Evolutionary conservation across 2,113 vertebrate genomes (phyloP).

Genomic region (Enhydra lutris): DNA sequence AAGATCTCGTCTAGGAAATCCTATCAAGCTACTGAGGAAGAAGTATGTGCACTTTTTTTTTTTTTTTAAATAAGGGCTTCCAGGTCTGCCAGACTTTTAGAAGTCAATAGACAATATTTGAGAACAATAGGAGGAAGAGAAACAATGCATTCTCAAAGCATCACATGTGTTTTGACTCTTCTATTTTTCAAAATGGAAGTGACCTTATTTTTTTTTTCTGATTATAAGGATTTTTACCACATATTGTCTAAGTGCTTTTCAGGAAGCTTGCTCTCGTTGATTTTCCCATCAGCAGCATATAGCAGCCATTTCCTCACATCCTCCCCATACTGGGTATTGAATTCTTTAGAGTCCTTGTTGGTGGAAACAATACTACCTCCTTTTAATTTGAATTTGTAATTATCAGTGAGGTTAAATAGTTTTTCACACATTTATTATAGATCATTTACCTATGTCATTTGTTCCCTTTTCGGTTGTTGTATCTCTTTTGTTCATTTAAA

Average conservation of each 20-base stretch:
- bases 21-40: neutral
- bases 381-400: slow-evolving; percentile 28
- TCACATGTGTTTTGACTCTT: neutral
- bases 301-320: neutral
- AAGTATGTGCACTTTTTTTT: neutral
- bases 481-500: neutral
- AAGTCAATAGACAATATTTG: slow-evolving; percentile 43
- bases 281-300: slow-evolving; percentile 36
- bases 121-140: slow-evolving; percentile 67
- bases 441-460: neutral
- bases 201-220: slow-evolving; percentile 14
- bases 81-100: slow-evolving; percentile 39
- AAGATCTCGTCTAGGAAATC: slow-evolving; percentile 20
- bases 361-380: neutral
- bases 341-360: neutral
- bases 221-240: neutral
- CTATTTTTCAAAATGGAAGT: slow-evolving; percentile 48
- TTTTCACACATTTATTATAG: neutral
- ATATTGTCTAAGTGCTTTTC: slow-evolving; percentile 7
- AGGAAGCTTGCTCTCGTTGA: neutral
- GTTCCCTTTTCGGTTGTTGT: neutral
- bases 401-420: neutral
- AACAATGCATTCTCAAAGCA: slow-evolving; percentile 56
- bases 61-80: neutral
- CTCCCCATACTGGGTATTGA: too few species aligned